These are phyloP conservation scores for Sturnus vulgaris DNA, from an alignment of 2,113 vertebrate species.

Conservation along the genomic window DNA sequence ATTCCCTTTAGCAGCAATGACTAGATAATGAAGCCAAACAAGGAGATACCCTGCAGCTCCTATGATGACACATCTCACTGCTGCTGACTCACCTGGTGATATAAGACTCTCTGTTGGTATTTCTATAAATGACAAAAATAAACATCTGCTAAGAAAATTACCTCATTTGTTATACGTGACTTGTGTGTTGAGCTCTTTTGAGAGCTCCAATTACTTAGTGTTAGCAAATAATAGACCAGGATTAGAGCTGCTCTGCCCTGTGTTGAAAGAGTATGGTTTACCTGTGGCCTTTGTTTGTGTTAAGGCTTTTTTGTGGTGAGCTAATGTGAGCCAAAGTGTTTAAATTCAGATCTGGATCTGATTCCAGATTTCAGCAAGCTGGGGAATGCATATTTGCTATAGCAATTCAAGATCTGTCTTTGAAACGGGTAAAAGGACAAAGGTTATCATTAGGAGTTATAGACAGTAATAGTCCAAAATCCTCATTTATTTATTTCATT, in stretches of 20 bases:
- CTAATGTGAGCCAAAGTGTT: not conserved
- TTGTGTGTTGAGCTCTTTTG: conserved; percentile 30
- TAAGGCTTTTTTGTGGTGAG: not conserved
- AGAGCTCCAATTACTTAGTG: not conserved
- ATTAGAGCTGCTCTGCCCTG: not conserved
- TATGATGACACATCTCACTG: conserved; percentile 64
- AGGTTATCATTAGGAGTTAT: not conserved
- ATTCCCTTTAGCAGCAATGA: conserved; percentile 12
- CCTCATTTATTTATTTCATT: not conserved
- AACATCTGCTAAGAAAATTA: not conserved
- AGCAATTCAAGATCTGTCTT: not conserved
- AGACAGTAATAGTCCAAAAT: not conserved
- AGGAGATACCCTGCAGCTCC: conserved; percentile 50
- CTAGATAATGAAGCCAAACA: conserved; percentile 53
- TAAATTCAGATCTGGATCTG: not conserved
- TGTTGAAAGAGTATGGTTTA: not conserved
- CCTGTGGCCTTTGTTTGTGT: not conserved
- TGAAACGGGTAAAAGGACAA: not conserved
- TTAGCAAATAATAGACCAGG: not conserved
- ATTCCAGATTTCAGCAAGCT: not conserved
- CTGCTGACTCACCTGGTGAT: conserved; percentile 57
- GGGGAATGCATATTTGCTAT: not conserved
- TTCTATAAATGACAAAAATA: conserved; percentile 32
- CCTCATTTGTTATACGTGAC: not conserved
- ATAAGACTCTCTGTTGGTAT: conserved; percentile 7